Conservation (phyloP, 2,797 vertebrate genomes). For the Pitangus sulphuratus region DNA sequence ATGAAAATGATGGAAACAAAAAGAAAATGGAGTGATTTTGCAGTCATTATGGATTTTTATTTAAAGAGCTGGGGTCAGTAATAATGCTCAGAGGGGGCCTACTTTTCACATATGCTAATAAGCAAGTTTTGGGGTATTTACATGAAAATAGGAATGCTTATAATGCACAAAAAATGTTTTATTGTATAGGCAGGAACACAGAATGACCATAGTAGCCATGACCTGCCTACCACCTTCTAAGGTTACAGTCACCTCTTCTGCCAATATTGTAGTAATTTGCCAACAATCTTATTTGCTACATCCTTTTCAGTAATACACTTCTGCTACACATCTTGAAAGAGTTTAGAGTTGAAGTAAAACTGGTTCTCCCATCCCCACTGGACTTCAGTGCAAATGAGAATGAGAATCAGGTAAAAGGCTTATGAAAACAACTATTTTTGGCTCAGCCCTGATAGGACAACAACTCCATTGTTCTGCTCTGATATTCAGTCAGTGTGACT, state of each 20-base stretch:
- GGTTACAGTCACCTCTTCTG: not conserved
- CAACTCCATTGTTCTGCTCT: not conserved
- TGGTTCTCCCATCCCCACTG: not conserved
- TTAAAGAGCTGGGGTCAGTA: not conserved
- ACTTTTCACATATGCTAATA: not conserved
- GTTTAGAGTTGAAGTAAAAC: not conserved
- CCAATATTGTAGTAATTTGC: not conserved
- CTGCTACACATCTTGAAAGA: not conserved
- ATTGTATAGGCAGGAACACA: not conserved
- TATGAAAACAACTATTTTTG: constrained; percentile 60
- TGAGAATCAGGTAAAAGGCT: constrained; percentile 32
- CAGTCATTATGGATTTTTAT: not conserved
- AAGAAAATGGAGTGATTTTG: not conserved
- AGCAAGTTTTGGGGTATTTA: not conserved
- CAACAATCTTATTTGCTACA: not conserved
- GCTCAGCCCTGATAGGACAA: constrained; percentile 8
- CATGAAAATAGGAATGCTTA: not conserved
- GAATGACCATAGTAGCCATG: not conserved
- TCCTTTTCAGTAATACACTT: not conserved
- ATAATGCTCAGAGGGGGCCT: not conserved
- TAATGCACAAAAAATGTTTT: not conserved
- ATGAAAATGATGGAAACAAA: not conserved
- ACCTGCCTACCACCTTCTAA: not conserved
- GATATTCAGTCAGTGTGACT: constrained; percentile 13
- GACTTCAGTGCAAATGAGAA: not conserved